These are phyloP conservation scores for Brienomyrus brachyistius DNA, from an alignment of 2,113 vertebrate genomes.

Conservation along the genomic window DNA sequence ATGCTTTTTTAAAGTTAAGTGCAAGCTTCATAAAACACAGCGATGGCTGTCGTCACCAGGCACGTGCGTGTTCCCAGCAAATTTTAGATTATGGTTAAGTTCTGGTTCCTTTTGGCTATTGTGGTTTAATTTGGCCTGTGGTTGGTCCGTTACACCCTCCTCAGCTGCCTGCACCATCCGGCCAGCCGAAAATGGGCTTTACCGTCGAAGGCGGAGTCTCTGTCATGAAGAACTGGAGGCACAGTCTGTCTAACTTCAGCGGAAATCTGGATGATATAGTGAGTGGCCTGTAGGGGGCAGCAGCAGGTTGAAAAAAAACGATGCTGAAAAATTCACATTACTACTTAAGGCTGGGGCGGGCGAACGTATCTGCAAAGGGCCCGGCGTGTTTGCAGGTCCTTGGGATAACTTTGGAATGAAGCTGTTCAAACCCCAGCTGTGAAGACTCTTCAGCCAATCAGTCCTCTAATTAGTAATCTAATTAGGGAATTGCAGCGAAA, in stretches of 20 bases:
- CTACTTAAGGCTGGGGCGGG: neutral
- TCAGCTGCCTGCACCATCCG: constrained; percentile 8
- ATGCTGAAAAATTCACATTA: neutral
- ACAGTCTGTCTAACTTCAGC: neutral
- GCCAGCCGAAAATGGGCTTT: constrained; percentile 30
- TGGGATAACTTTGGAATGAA: no score
- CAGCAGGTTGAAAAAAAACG: neutral
- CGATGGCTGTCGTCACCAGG: neutral
- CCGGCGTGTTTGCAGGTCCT: no score
- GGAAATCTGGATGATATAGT: constrained; percentile 32
- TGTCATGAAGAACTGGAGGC: constrained; percentile 40
- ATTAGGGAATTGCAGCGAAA: no score
- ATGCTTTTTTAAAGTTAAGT: neutral
- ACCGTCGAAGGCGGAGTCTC: constrained; percentile 26
- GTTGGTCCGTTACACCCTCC: neutral
- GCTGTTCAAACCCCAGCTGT: no score
- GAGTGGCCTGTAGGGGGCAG: constrained; percentile 14
- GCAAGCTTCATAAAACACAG: neutral
- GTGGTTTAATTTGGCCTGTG: neutral
- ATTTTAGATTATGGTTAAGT: neutral
- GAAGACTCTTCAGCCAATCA: no score
- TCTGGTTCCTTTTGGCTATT: neutral
- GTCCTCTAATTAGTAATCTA: no score
- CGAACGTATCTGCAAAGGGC: no score
- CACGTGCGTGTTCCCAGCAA: neutral